Conservation (phyloP, 2,113 vertebrate species). For the Phaethon lepturus region DNA sequence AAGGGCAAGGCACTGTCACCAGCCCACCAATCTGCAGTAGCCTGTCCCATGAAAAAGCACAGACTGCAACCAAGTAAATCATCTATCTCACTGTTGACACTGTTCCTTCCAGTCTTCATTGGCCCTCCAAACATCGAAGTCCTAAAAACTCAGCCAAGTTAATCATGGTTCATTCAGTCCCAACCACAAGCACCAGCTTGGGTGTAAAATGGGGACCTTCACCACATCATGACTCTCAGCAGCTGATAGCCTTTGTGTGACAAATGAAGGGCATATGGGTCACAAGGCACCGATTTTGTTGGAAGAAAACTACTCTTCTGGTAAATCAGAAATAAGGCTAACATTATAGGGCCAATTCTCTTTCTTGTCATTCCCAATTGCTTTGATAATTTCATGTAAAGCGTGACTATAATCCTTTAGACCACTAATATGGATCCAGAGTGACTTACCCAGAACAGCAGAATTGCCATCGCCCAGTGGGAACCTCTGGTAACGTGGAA, state of each 20-base stretch:
- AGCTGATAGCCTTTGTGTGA: neutral
- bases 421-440: neutral
- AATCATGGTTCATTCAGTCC: neutral
- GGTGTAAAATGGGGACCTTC: neutral
- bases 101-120: neutral
- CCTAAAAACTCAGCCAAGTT: neutral
- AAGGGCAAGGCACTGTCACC: neutral
- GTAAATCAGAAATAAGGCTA: neutral
- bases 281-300: neutral
- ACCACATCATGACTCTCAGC: neutral
- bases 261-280: neutral
- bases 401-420: neutral
- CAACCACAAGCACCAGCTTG: neutral
- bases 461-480: slow-evolving; percentile 94
- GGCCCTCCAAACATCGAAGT: neutral
- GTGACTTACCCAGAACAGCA: slow-evolving; percentile 83
- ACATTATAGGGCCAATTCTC: neutral
- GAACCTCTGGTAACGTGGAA: slow-evolving; percentile 96
- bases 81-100: neutral
- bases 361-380: neutral
- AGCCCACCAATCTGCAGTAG: neutral
- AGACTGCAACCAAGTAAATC: neutral
- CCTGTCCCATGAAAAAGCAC: neutral
- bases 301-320: neutral
- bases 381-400: neutral